These are phyloP conservation scores for Melopsittacus undulatus DNA, from an alignment of 2,797 vertebrate genomes.

Conservation along the genomic window DNA sequence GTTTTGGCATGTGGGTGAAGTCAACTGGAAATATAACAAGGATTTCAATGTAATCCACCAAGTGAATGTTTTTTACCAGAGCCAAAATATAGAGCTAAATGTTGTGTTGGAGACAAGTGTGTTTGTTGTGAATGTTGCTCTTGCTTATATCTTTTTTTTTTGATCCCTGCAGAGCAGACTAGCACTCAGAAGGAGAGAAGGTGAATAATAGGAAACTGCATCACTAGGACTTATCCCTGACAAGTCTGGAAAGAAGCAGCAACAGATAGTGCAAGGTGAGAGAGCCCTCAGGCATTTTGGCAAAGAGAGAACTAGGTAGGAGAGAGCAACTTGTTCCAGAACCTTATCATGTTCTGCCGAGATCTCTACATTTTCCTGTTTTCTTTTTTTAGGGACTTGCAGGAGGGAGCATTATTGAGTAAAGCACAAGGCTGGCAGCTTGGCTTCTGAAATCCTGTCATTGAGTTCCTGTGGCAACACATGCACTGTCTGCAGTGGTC, in stretches of 20 bases:
- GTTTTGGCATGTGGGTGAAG: background rate
- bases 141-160: background rate
- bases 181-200: background rate
- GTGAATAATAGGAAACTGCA: background rate
- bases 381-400: background rate
- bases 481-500: background rate
- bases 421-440: background rate
- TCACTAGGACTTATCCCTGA: background rate
- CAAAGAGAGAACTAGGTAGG: background rate
- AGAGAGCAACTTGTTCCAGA: slow-evolving; percentile 22
- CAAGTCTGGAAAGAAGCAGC: background rate
- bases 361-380: background rate
- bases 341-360: background rate
- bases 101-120: background rate
- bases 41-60: background rate
- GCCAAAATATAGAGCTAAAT: background rate
- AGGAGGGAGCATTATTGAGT: background rate
- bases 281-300: background rate
- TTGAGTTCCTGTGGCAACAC: background rate
- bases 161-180: background rate
- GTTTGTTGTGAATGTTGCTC: background rate
- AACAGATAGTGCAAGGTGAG: background rate
- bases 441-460: background rate
- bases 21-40: background rate
- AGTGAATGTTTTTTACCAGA: background rate